These are phyloP conservation scores for Cataglyphis altisquamis DNA, from an alignment of 2,888 invertebrate species.

Conservation along the genomic window DNA sequence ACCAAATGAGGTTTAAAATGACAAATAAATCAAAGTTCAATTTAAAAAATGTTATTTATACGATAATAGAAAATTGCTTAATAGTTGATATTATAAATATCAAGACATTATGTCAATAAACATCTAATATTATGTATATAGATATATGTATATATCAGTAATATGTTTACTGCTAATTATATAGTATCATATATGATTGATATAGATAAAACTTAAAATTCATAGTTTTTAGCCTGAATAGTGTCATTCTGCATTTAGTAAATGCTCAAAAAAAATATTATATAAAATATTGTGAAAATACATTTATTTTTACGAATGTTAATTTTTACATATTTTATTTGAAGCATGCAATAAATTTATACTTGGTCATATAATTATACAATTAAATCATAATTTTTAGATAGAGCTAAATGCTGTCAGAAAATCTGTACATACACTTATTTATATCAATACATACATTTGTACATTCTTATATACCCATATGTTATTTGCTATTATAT, in stretches of 20 bases:
- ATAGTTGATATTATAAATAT: neutral
- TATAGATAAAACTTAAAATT: neutral
- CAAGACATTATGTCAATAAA: neutral
- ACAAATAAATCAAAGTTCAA: neutral
- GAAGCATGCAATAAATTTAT: neutral
- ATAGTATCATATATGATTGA: neutral
- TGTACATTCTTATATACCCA: neutral
- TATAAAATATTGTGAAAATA: neutral
- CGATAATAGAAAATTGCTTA: neutral
- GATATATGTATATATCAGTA: neutral
- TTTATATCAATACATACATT: slow-evolving; percentile 4
- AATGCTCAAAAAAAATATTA: neutral
- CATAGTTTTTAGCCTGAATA: neutral
- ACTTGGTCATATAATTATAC: neutral
- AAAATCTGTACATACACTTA: slow-evolving; percentile 12
- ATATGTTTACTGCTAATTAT: neutral
- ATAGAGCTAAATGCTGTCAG: neutral
- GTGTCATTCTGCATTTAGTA: neutral
- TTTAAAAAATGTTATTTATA: neutral
- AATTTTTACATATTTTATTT: neutral
- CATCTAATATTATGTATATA: neutral
- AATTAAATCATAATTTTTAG: slow-evolving; percentile 1
- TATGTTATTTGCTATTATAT: neutral
- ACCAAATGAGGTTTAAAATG: neutral
- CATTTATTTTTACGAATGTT: neutral